Evolutionary conservation across 2,888 invertebrate genomes (phyloP).

Genomic region (Taphrorychus bicolor): DNA sequence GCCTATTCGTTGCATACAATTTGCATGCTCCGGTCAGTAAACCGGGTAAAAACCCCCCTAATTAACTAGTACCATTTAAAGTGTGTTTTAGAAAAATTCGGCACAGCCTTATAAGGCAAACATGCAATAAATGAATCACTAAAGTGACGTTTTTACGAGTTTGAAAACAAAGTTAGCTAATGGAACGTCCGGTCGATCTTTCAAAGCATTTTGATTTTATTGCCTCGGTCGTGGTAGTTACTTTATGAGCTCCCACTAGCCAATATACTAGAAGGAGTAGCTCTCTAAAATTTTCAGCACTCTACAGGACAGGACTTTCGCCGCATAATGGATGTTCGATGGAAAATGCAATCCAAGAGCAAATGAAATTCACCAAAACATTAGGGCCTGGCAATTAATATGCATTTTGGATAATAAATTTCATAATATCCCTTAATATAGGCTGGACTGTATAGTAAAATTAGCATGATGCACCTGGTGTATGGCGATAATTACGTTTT

Average conservation of each 20-base stretch:
- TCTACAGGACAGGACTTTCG: not conserved
- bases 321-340: too few relatives aligned
- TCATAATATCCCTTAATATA: not conserved
- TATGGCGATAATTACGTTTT: not conserved
- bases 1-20: not conserved
- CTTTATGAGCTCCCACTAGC: not conserved
- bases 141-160: constrained; percentile 9
- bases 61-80: constrained; percentile 4
- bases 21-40: not conserved
- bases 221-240: constrained; percentile 1
- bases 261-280: not conserved
- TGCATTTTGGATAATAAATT: not conserved
- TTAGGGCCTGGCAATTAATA: not conserved
- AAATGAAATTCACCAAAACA: too few relatives aligned
- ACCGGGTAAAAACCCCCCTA: not conserved
- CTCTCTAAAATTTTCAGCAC: constrained; percentile 1
- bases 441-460: too few relatives aligned
- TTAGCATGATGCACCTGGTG: not conserved
- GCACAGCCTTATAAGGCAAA: not conserved
- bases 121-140: constrained; percentile 4
- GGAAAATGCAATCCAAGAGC: too few relatives aligned
- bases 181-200: constrained; percentile 8
- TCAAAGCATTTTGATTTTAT: constrained; percentile 7
- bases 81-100: not conserved
- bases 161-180: constrained; percentile 9